Conservation (phyloP, 2,797 vertebrate species). For the Pseudochaenichthys georgianus region DNA sequence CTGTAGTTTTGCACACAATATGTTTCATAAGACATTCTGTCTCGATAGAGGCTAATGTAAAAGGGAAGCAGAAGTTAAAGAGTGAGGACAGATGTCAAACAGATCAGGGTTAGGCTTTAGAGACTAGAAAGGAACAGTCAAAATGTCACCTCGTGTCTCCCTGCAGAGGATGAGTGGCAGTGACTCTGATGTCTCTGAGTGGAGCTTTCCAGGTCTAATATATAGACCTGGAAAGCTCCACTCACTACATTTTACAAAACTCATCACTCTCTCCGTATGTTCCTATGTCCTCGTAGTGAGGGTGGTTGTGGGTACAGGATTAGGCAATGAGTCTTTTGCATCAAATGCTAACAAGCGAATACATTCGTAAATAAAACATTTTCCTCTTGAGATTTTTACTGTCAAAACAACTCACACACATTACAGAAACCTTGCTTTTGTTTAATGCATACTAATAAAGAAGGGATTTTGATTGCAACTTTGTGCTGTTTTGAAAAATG, state of each 20-base stretch:
- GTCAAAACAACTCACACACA: neutral
- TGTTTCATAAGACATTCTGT: neutral
- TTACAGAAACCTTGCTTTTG: constrained; percentile 5
- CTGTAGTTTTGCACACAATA: neutral
- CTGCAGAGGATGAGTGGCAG: neutral
- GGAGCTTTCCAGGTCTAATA: neutral
- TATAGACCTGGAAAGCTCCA: neutral
- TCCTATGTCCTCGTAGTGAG: constrained; percentile 38
- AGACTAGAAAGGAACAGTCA: neutral
- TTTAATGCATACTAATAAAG: neutral
- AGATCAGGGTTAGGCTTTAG: neutral
- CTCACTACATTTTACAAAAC: neutral
- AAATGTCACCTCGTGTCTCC: constrained; percentile 1
- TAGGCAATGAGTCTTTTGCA: constrained; percentile 39
- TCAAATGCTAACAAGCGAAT: too few relatives aligned
- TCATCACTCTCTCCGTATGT: constrained; percentile 12
- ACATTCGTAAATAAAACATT: too few relatives aligned
- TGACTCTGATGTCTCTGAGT: neutral
- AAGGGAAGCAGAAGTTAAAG: neutral
- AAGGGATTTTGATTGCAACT: neutral
- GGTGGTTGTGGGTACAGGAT: constrained; percentile 24
- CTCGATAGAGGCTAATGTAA: neutral
- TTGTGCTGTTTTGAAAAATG: neutral
- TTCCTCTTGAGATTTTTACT: too few relatives aligned
- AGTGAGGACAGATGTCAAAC: neutral